These are phyloP conservation scores for Drosophila stalkeri DNA, from an alignment of 2,888 invertebrate species.

Conservation along the genomic window DNA sequence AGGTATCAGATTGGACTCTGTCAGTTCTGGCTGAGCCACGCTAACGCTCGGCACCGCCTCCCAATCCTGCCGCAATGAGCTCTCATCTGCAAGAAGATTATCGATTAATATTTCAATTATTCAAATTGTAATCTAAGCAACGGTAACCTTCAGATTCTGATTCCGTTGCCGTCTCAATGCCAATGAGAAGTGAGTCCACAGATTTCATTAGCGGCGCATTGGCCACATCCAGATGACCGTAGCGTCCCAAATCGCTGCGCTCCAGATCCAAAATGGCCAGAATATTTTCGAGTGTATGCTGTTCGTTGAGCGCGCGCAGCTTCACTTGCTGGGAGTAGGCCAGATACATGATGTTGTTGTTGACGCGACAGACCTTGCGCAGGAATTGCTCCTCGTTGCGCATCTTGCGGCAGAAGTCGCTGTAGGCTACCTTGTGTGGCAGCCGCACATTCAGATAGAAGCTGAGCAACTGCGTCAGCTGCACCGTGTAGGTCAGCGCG, in stretches of 20 bases:
- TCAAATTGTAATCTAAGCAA: neutral
- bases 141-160: slow-evolving; percentile 88
- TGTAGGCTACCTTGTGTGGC: slow-evolving; percentile 90
- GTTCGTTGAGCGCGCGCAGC: slow-evolving; percentile 88
- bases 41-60: slow-evolving; percentile 88
- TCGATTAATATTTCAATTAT: neutral
- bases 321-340: slow-evolving; percentile 92
- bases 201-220: slow-evolving; percentile 85
- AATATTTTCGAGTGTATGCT: slow-evolving; percentile 90
- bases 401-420: slow-evolving; percentile 88
- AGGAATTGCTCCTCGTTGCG: slow-evolving; percentile 90
- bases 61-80: slow-evolving; percentile 92
- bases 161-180: slow-evolving; percentile 88
- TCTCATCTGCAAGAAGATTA: slow-evolving; percentile 83
- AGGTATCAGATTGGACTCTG: slow-evolving; percentile 72
- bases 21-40: slow-evolving; percentile 72
- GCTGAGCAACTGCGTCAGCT: slow-evolving; percentile 92
- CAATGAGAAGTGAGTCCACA: slow-evolving; percentile 88
- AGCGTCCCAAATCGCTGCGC: slow-evolving; percentile 89
- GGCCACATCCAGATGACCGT: slow-evolving; percentile 88
- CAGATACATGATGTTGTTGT: slow-evolving; percentile 92
- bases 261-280: slow-evolving; percentile 89
- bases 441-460: slow-evolving; percentile 93
- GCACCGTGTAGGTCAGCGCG: slow-evolving; percentile 94
- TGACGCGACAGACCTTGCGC: slow-evolving; percentile 91